These are phyloP conservation scores for Nomada goodeniana DNA, from an alignment of 2,888 invertebrate genomes.

Conservation along the genomic window DNA sequence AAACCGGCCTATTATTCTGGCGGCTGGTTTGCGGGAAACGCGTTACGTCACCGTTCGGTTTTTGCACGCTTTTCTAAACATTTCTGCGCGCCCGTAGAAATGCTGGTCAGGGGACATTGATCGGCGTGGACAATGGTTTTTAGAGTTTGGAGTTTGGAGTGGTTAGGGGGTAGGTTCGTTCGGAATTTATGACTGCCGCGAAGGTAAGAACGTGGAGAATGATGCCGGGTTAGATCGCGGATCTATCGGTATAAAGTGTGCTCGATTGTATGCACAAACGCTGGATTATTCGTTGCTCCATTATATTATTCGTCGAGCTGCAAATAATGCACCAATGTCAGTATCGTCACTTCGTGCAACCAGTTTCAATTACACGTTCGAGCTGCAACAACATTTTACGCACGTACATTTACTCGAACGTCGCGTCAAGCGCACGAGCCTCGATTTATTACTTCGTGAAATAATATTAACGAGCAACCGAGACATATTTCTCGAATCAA, in stretches of 20 bases:
- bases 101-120: background rate
- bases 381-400: no score
- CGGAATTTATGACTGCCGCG: background rate
- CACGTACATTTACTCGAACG: no score
- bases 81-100: background rate
- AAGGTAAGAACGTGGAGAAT: background rate
- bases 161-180: background rate
- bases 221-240: background rate
- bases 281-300: no score
- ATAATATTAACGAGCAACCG: no score
- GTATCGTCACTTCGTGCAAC: no score
- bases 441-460: no score
- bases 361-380: no score
- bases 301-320: no score
- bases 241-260: background rate
- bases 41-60: background rate
- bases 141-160: background rate
- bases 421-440: no score
- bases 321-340: no score
- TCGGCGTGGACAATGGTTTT: background rate
- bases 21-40: background rate
- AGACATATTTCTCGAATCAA: no score
- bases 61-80: background rate
- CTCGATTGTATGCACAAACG: background rate
- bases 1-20: conserved; percentile 30